Percentiles rank a stretch among this genome's conserved stretches.
These are phyloP conservation scores for Telmatherina bonti DNA, from an alignment of 2,797 vertebrate genomes.

Conservation along the genomic window DNA sequence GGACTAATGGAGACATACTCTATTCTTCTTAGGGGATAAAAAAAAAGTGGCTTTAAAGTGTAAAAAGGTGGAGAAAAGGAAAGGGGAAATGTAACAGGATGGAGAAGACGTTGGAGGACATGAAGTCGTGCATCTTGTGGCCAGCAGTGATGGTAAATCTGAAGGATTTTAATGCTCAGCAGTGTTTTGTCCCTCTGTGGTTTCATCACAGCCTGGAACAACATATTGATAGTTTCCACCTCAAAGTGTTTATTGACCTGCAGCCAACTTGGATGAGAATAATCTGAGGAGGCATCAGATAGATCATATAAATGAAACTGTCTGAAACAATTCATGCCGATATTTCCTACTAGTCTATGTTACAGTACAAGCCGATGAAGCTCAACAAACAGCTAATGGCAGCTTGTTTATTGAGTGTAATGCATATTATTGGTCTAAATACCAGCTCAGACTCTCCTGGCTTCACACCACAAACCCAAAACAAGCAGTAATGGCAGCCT, in stretches of 20 bases:
- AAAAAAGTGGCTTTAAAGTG: not conserved
- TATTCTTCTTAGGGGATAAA: not conserved
- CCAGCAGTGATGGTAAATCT: constrained; percentile 18
- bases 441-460: no score
- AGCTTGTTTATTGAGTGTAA: no score
- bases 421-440: no score
- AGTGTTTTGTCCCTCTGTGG: constrained; percentile 2
- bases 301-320: not conserved
- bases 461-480: no score
- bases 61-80: not conserved
- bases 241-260: constrained; percentile 7
- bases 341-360: not conserved
- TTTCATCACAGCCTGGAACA: constrained; percentile 26
- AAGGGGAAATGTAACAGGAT: constrained; percentile 1
- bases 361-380: no score
- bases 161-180: constrained; percentile 15
- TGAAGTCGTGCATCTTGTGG: constrained; percentile 4
- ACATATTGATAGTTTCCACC: constrained; percentile 2
- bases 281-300: constrained; percentile 2
- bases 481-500: no score
- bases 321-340: not conserved
- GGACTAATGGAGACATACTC: no score
- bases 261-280: not conserved
- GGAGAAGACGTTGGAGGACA: not conserved
- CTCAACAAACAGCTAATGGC: no score